Conservation (phyloP, 2,888 invertebrate genomes). For the Rotaria sp. region DNA sequence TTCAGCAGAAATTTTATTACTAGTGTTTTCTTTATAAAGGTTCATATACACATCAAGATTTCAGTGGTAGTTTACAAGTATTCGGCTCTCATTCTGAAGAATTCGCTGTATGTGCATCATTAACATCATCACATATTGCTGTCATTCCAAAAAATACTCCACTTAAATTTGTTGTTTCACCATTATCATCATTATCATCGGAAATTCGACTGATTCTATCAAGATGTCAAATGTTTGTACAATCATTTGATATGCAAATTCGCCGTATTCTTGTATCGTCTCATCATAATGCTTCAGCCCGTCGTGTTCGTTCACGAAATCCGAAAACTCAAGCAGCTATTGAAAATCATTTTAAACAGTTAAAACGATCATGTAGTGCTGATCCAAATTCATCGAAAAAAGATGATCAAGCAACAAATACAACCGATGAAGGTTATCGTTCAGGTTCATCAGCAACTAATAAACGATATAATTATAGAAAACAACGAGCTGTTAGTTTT, state of each 20-base stretch:
- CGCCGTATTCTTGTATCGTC: background rate
- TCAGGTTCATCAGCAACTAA: background rate
- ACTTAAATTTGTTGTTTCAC: background rate
- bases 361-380: background rate
- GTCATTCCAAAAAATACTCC: slow-evolving; percentile 3
- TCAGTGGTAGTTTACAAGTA: background rate
- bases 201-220: background rate
- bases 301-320: background rate
- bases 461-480: too few relatives aligned
- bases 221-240: background rate
- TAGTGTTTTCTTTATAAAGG: background rate
- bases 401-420: background rate
- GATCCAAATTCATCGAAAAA: background rate
- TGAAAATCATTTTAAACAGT: background rate
- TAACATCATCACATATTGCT: background rate
- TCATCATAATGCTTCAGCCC: background rate
- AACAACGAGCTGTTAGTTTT: background rate
- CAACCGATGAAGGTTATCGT: background rate
- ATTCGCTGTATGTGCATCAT: background rate
- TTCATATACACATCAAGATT: background rate
- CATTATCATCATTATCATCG: background rate
- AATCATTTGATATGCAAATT: slow-evolving; percentile 24
- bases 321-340: background rate
- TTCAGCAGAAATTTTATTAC: background rate
- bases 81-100: background rate